Conservation (phyloP, 1,140 invertebrate genomes). For the Solen grandis region DNA sequence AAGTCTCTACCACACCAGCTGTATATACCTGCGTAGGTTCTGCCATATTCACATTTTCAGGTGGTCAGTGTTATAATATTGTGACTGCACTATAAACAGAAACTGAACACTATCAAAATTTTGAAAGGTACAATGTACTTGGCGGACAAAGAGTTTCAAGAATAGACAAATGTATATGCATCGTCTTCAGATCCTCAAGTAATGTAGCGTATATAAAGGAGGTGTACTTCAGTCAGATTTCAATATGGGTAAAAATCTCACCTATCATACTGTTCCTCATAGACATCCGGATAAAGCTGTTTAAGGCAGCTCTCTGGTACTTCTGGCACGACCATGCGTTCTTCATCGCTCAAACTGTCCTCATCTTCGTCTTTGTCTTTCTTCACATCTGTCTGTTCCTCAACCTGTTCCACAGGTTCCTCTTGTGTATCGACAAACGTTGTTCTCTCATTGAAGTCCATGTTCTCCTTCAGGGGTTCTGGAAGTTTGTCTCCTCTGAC, state of each 20-base stretch:
- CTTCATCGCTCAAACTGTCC: constrained; percentile 35
- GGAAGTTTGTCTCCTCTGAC: background rate
- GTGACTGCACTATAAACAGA: too few relatives aligned
- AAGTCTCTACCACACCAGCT: too few relatives aligned
- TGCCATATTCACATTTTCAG: too few relatives aligned
- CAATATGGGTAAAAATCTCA: constrained; percentile 18
- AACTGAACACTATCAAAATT: too few relatives aligned
- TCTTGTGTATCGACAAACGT: constrained; percentile 21
- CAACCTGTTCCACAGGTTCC: constrained; percentile 19
- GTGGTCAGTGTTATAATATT: too few relatives aligned
- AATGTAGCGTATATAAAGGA: too few relatives aligned
- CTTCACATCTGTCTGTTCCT: background rate
- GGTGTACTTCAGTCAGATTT: too few relatives aligned
- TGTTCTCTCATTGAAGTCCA: constrained; percentile 4
- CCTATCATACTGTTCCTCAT: constrained; percentile 66
- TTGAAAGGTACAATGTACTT: too few relatives aligned
- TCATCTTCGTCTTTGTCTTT: background rate
- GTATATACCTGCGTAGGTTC: too few relatives aligned
- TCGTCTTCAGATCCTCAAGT: too few relatives aligned
- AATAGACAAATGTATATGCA: too few relatives aligned
- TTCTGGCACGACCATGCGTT: constrained; percentile 53
- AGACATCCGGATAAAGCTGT: constrained; percentile 72
- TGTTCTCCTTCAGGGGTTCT: background rate
- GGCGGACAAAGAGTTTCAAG: too few relatives aligned
- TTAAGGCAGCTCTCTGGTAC: constrained; percentile 70